phyloP scores from a whole-genome alignment of 2,888 invertebrate genomes.

The Eupithecia vulgata region DNA sequence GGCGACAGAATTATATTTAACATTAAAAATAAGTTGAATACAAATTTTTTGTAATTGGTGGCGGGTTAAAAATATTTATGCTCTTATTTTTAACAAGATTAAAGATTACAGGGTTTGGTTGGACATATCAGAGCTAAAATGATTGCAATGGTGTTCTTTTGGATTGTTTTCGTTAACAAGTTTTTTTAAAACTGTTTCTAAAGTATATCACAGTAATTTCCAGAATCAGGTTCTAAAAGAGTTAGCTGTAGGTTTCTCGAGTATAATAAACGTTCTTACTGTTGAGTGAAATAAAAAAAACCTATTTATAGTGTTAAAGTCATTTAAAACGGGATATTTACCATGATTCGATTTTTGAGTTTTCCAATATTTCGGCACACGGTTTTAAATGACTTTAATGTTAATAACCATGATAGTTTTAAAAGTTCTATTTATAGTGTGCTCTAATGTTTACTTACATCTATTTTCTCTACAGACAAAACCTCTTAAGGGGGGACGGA shows the following conservation, averaged over 20 bases:
- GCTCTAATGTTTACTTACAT: not conserved
- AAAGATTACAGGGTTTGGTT: not conserved
- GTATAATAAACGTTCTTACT: too few relatives aligned
- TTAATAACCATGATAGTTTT: too few relatives aligned
- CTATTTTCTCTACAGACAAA: not conserved
- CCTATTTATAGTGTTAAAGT: too few relatives aligned
- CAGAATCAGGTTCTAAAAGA: not conserved
- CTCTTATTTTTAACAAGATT: conserved; percentile 7
- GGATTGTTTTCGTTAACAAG: not conserved
- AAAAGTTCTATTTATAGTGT: too few relatives aligned
- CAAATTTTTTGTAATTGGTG: not conserved
- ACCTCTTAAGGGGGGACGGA: not conserved
- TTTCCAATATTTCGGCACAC: too few relatives aligned
- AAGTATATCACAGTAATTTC: not conserved
- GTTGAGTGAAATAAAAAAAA: not conserved
- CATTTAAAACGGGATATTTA: too few relatives aligned
- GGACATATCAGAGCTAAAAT: not conserved
- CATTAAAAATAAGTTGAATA: not conserved
- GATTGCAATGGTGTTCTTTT: not conserved
- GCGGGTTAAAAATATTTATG: not conserved
- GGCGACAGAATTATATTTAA: not conserved
- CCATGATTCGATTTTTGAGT: too few relatives aligned
- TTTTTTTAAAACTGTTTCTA: not conserved
- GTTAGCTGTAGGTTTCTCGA: not conserved
- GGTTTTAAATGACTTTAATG: too few relatives aligned